Evolutionary conservation across 2,888 invertebrate species (phyloP).

Genomic region (Limnephilus lunatus): DNA sequence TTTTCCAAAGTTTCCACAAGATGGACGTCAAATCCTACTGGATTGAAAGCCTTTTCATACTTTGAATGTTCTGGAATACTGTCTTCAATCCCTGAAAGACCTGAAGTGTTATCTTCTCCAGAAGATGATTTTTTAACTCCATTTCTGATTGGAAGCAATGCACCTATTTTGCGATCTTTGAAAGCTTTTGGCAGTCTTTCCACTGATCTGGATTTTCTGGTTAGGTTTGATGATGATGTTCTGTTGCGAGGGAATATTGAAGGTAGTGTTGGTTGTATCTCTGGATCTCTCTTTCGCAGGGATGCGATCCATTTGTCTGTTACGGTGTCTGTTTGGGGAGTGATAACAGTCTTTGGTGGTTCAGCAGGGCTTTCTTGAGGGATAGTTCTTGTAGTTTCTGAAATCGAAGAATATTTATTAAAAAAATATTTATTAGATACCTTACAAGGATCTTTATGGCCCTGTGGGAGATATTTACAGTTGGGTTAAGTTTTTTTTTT

Average conservation of each 20-base stretch:
- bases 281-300: conserved; percentile 80
- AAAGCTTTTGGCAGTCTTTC: conserved; percentile 71
- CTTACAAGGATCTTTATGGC: no score
- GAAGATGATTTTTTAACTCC: conserved; percentile 71
- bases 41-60: conserved; percentile 76
- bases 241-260: conserved; percentile 75
- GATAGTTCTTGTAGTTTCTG: conserved; percentile 74
- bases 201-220: conserved; percentile 74
- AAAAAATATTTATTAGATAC: not conserved
- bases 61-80: conserved; percentile 66
- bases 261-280: conserved; percentile 81
- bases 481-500: no score
- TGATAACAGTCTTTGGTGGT: conserved; percentile 55
- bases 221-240: conserved; percentile 71
- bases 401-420: conserved; percentile 65
- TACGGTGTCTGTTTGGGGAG: conserved; percentile 70
- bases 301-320: conserved; percentile 85
- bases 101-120: conserved; percentile 69
- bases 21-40: conserved; percentile 85
- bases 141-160: conserved; percentile 72
- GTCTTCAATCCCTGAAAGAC: conserved; percentile 73
- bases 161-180: conserved; percentile 68
- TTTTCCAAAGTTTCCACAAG: conserved; percentile 90
- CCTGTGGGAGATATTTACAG: no score
- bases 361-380: conserved; percentile 56